A percentile compares a stretch with the other conserved stretches of the same genome.
Conservation (phyloP, 2,888 invertebrate genomes). For the Coremacera marginata region DNA sequence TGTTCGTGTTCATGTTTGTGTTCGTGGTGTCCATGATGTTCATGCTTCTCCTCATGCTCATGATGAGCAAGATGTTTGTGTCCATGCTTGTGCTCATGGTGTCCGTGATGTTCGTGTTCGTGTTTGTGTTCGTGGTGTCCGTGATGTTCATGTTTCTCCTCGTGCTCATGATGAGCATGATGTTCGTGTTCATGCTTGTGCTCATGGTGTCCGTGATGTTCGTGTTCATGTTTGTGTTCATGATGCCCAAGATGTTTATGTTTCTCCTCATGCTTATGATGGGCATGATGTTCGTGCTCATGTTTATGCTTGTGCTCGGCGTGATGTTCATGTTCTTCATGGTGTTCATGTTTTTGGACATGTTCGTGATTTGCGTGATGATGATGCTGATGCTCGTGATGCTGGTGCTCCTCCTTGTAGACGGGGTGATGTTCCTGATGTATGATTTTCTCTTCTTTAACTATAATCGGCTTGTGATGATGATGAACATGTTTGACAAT, state of each 20-base stretch:
- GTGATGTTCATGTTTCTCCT: conserved; percentile 49
- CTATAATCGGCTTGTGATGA: conserved; percentile 68
- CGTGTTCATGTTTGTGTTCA: not conserved
- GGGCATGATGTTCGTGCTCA: conserved; percentile 37
- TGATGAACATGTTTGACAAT: conserved; percentile 68
- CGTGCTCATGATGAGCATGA: not conserved
- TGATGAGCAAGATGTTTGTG: not conserved
- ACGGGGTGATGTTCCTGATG: conserved; percentile 66
- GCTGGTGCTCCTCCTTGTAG: conserved; percentile 59
- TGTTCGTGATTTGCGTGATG: conserved; percentile 52
- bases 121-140: not conserved
- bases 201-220: not conserved
- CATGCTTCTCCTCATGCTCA: conserved; percentile 38
- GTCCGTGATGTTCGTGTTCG: not conserved
- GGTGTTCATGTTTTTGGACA: conserved; percentile 49
- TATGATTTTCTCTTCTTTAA: conserved; percentile 69
- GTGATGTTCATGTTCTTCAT: conserved; percentile 50
- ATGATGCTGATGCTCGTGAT: conserved; percentile 58
- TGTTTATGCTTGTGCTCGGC: conserved; percentile 52
- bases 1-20: not conserved
- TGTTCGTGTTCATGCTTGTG: not conserved
- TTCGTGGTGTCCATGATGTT: conserved; percentile 46
- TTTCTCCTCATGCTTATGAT: not conserved
- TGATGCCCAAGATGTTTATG: not conserved
- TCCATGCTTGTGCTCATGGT: not conserved